Base-by-base conservation (phyloP, 2,888 invertebrate genomes). In the Dryomyza anilis region DNA sequence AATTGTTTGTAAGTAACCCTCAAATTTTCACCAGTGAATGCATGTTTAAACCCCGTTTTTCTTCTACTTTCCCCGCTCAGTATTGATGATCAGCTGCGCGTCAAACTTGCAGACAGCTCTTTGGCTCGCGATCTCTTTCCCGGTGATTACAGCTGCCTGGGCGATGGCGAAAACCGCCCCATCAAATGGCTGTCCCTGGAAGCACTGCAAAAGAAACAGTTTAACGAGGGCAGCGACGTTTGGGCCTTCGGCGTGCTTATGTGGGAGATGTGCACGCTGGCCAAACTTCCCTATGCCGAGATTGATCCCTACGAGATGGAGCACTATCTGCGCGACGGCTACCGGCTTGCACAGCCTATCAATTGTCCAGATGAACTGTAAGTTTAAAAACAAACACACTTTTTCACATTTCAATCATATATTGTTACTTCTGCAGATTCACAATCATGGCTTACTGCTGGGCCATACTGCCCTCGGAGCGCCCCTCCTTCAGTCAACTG, bases 301-400 rank as follows among this genome's bases (percentile, higher is more conserved):
- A 89, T 98, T 12, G 95, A 96, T 82, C 94, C 96, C 23, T 94
- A 93, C 74, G 96, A 98, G 80, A 93, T 97, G 85, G 90, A 90
- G 67, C 90, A 90, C 25, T 93, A 93, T 82, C 87, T 98, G n/a
- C 88, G 91, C 69, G 93, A 93, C 75, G 97, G 96, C 7, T 95
- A 94, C 83, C 86, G 98, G 73, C 88, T 96, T 65, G 89, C 92
- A 1, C 96, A 96, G 79, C 97, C 98, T 3, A 88, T 92, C 74
- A 95, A 94, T 82, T 98, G 97, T 82, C 97, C 98, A 8, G 97
- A 97, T 84, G 95, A 97, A 86, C 85, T 98, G 91, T 95, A 85
- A 91, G 93, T 90, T 65, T 39, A 2, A 5, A 39, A 7, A 14
- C n/a, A 39, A 39, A 3, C 7, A 39, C n/a, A 4, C 8, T 39